Percentiles rank a stretch among this genome's conserved stretches.
Evolutionary conservation across 2,797 vertebrate species (phyloP).

Genomic region (Babyrousa celebensis): DNA sequence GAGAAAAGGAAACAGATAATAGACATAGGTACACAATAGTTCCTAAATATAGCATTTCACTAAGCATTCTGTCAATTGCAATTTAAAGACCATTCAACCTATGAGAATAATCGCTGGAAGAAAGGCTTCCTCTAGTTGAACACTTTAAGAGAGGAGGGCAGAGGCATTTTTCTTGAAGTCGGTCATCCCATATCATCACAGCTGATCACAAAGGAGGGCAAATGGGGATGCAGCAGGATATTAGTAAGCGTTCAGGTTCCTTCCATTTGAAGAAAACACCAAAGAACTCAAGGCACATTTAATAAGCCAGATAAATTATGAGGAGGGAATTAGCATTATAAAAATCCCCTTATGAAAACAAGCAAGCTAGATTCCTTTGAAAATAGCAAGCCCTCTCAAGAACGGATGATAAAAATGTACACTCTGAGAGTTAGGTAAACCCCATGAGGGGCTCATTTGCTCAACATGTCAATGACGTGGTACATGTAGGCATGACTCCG

Average conservation of each 20-base stretch:
- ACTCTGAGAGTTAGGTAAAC: conserved; percentile 38
- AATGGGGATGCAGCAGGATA: conserved; percentile 7
- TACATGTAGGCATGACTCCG: too few species aligned
- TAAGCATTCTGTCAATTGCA: conserved; percentile 80
- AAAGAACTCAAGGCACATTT: conserved; percentile 47
- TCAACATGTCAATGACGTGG: background rate
- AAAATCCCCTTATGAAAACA: conserved; percentile 41
- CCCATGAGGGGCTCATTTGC: background rate
- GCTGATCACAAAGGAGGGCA: conserved; percentile 54
- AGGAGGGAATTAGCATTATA: conserved; percentile 45
- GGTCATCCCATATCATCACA: conserved; percentile 38
- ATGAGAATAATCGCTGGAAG: conserved; percentile 65
- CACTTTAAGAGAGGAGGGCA: conserved; percentile 41
- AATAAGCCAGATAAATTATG: conserved; percentile 65
- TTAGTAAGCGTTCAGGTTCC: background rate
- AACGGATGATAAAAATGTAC: background rate
- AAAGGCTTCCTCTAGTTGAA: conserved; percentile 65
- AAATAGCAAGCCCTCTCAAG: conserved; percentile 28
- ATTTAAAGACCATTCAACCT: conserved; percentile 82
- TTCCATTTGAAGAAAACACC: background rate
- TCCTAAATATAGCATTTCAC: conserved; percentile 82
- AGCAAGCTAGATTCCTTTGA: background rate
- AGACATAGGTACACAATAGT: conserved; percentile 81
- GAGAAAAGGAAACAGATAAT: conserved; percentile 83
- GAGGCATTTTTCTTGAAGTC: conserved; percentile 60